These are phyloP conservation scores for Leptodirus hochenwartii DNA, from an alignment of 2,888 invertebrate genomes.

Conservation along the genomic window DNA sequence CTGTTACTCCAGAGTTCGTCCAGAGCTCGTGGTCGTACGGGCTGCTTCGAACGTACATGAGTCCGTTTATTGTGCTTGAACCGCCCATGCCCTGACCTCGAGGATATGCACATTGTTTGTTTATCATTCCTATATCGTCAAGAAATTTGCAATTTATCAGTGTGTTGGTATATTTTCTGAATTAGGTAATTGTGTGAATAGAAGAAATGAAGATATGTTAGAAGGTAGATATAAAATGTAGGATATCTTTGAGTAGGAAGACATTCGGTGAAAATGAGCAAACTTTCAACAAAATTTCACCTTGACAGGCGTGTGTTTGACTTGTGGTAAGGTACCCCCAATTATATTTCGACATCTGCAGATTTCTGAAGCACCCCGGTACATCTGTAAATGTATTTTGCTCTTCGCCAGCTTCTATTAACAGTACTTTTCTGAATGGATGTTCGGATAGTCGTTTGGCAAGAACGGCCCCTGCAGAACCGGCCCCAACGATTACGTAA, in stretches of 20 bases:
- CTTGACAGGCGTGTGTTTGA: slow-evolving; percentile 9
- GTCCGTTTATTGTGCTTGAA: slow-evolving; percentile 13
- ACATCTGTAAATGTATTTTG: slow-evolving; percentile 11
- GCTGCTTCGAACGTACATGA: slow-evolving; percentile 14
- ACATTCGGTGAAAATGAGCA: not conserved
- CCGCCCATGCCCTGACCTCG: slow-evolving; percentile 15
- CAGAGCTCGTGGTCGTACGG: slow-evolving; percentile 13
- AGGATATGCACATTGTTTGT: slow-evolving; percentile 11
- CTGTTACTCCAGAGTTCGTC: slow-evolving; percentile 15
- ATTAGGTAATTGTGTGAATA: too few relatives aligned
- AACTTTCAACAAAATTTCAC: slow-evolving; percentile 4
- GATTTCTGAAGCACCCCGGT: slow-evolving; percentile 9
- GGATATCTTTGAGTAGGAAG: too few relatives aligned
- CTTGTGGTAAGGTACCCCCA: slow-evolving; percentile 10
- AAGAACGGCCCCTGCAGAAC: slow-evolving; percentile 9
- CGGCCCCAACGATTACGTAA: slow-evolving; percentile 10
- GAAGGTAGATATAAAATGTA: too few relatives aligned
- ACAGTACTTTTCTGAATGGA: slow-evolving; percentile 6
- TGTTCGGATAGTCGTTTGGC: slow-evolving; percentile 9
- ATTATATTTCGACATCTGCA: slow-evolving; percentile 7
- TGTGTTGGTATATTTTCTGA: too few relatives aligned
- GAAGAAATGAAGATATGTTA: too few relatives aligned
- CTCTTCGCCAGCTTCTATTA: slow-evolving; percentile 9
- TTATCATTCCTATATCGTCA: slow-evolving; percentile 13
- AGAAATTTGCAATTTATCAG: too few relatives aligned